Evolutionary conservation across 2,797 vertebrate species (phyloP).

Genomic region (Euphonia xanthogaster): DNA sequence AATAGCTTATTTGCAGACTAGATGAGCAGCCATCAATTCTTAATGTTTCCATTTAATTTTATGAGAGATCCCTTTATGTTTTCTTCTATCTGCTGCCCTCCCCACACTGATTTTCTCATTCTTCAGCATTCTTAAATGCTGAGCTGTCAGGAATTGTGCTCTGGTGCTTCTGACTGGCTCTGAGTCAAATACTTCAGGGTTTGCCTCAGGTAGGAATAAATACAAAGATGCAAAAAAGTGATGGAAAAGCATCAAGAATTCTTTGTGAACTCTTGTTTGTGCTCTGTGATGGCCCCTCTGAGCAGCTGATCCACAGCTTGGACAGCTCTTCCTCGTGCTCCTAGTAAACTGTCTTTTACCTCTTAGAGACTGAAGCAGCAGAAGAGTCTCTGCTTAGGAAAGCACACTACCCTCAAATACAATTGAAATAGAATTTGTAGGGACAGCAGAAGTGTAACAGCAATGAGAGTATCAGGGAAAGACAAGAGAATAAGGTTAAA

Average conservation of each 20-base stretch:
- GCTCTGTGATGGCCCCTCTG: neutral
- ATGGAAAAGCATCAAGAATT: neutral
- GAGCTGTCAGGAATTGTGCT: conserved; percentile 13
- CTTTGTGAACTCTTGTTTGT: neutral
- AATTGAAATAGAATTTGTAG: neutral
- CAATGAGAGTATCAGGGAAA: neutral
- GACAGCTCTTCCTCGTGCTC: neutral
- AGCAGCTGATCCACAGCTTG: neutral
- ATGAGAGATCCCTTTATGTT: conserved; percentile 54
- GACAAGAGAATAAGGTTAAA: neutral
- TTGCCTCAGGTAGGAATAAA: conserved; percentile 40
- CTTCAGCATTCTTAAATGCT: conserved; percentile 41
- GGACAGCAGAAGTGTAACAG: neutral
- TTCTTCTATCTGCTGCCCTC: conserved; percentile 13
- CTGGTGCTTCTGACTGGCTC: neutral
- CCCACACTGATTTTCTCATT: conserved; percentile 1
- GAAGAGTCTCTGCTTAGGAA: neutral
- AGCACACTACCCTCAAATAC: neutral
- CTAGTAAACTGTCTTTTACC: neutral
- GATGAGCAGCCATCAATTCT: conserved; percentile 55
- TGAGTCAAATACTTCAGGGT: conserved; percentile 17
- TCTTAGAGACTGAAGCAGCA: neutral
- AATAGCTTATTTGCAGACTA: conserved; percentile 57
- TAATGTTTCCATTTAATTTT: conserved; percentile 63
- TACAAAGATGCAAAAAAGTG: neutral